Evolutionary conservation across 2,797 vertebrate species (phyloP).

Genomic region (Alca torda): DNA sequence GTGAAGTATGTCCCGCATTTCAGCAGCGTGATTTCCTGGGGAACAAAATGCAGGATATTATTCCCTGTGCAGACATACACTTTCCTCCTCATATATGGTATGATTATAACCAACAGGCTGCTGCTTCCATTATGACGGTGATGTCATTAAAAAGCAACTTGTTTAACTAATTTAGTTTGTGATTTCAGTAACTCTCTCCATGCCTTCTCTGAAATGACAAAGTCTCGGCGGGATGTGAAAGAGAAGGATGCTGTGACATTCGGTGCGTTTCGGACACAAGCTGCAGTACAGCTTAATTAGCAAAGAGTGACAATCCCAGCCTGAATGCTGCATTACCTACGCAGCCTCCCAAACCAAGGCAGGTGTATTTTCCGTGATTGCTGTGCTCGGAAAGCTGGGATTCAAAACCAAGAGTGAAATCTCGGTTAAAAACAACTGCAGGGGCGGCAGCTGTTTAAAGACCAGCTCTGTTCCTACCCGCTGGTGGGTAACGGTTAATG

Average conservation of each 20-base stretch:
- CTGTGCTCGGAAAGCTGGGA: not conserved
- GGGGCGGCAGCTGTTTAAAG: not conserved
- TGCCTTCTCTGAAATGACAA: not conserved
- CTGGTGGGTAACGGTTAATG: not conserved
- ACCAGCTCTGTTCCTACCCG: not conserved
- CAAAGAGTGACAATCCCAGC: not conserved
- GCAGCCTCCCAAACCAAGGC: not conserved
- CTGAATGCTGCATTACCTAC: not conserved
- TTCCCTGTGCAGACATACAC: not conserved
- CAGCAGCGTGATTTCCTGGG: not conserved
- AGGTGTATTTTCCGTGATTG: not conserved
- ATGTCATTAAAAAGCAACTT: conserved; percentile 76
- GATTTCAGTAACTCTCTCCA: not conserved
- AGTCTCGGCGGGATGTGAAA: not conserved
- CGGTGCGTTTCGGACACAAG: not conserved
- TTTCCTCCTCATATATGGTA: not conserved
- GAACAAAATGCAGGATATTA: not conserved
- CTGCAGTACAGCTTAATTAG: not conserved
- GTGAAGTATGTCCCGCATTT: not conserved
- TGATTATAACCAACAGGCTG: conserved; percentile 68
- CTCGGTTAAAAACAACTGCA: not conserved
- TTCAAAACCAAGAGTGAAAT: not conserved
- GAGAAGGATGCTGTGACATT: not conserved
- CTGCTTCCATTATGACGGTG: conserved; percentile 74
- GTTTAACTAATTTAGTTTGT: not conserved